Evolutionary conservation across 2,888 invertebrate genomes (phyloP).

Genomic region (Acronicta aceris): DNA sequence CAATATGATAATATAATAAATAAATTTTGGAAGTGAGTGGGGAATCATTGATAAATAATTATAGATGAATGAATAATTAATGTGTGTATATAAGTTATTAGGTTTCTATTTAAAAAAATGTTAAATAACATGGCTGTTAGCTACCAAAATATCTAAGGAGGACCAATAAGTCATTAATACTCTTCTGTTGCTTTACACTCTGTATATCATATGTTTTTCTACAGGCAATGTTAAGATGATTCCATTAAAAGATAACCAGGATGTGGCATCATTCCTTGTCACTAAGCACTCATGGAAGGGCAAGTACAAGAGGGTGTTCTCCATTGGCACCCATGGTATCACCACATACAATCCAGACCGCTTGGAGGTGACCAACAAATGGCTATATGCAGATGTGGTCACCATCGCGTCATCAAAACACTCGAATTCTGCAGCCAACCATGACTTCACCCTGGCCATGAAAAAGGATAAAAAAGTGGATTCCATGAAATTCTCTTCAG

Average conservation of each 20-base stretch:
- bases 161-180: too few species aligned
- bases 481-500: constrained; percentile 98
- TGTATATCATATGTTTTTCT: constrained; percentile 33
- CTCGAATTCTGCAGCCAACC: constrained; percentile 86
- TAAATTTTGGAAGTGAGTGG: too few species aligned
- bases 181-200: neutral
- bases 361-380: constrained; percentile 95
- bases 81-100: too few species aligned
- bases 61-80: too few species aligned
- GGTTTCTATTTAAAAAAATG: too few species aligned
- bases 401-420: constrained; percentile 91
- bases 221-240: constrained; percentile 92
- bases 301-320: constrained; percentile 99
- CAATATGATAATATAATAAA: too few species aligned
- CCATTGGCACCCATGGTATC: constrained; percentile 98
- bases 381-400: constrained; percentile 95
- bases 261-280: constrained; percentile 98
- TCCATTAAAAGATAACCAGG: constrained; percentile 97
- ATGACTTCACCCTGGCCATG: constrained; percentile 95
- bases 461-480: constrained; percentile 97
- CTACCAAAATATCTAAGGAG: too few species aligned
- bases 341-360: constrained; percentile 97
- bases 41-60: too few species aligned
- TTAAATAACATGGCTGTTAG: too few species aligned
- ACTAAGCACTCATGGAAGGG: constrained; percentile 99